Conservation (phyloP, 2,888 invertebrate species). For the Horisme vitalbata region DNA sequence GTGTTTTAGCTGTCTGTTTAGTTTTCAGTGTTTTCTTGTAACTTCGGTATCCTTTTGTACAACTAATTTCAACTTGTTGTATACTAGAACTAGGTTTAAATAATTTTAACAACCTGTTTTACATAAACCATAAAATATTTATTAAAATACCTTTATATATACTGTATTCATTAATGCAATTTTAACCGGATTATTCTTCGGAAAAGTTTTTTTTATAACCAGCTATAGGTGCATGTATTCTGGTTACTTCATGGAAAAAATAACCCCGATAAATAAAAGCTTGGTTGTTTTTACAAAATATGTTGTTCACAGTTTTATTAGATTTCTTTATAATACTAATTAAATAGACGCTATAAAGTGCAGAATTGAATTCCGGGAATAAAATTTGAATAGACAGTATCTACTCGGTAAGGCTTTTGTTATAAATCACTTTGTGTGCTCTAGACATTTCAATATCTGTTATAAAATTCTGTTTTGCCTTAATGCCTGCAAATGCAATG, state of each 20-base stretch:
- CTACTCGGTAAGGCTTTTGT: slow-evolving; percentile 13
- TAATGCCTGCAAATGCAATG: slow-evolving; percentile 34
- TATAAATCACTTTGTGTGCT: slow-evolving; percentile 21
- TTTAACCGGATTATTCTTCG: too few relatives aligned
- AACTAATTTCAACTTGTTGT: too few relatives aligned
- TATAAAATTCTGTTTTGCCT: slow-evolving; percentile 46
- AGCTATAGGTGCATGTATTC: too few relatives aligned
- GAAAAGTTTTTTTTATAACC: not conserved
- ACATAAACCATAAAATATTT: too few relatives aligned
- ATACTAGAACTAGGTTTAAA: too few relatives aligned
- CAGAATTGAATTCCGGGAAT: slow-evolving; percentile 16
- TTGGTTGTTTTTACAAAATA: slow-evolving; percentile 12
- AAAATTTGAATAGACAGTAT: slow-evolving; percentile 23
- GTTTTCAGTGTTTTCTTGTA: too few relatives aligned
- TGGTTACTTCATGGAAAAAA: slow-evolving; percentile 1
- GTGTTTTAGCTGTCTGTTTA: slow-evolving; percentile 9
- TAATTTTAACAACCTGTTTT: too few relatives aligned
- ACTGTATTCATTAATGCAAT: not conserved
- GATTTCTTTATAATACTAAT: slow-evolving; percentile 18
- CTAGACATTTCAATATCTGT: slow-evolving; percentile 40
- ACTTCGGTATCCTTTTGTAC: too few relatives aligned
- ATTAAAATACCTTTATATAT: too few relatives aligned
- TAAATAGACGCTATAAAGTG: slow-evolving; percentile 15
- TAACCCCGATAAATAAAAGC: slow-evolving; percentile 12
- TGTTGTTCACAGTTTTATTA: slow-evolving; percentile 21